Percentiles rank a stretch among this genome's conserved stretches.
Conservation (phyloP, 2,888 invertebrate genomes). For the Pandemis corylana region DNA sequence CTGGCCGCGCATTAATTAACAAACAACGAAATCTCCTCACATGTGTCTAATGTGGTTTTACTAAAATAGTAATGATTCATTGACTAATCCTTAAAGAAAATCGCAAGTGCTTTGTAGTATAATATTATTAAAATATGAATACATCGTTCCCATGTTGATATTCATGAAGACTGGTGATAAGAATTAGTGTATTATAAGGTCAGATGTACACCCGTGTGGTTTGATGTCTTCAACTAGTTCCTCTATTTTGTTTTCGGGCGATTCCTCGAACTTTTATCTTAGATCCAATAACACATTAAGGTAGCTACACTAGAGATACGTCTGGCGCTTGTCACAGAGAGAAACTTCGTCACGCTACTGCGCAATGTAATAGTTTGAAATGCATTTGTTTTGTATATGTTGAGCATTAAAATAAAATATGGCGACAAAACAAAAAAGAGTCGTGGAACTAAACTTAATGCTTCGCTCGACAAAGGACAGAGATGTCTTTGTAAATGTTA, state of each 20-base stretch:
- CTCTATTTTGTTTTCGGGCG: constrained; percentile 5
- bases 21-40: constrained; percentile 44
- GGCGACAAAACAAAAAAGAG: constrained; percentile 57
- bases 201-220: constrained; percentile 26
- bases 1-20: constrained; percentile 4
- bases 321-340: constrained; percentile 62
- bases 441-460: constrained; percentile 58
- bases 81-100: constrained; percentile 37
- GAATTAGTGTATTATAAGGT: constrained; percentile 36
- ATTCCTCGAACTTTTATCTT: background rate
- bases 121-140: constrained; percentile 42
- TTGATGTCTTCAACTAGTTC: constrained; percentile 17
- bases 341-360: constrained; percentile 56
- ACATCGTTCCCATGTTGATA: constrained; percentile 47
- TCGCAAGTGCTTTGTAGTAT: constrained; percentile 47
- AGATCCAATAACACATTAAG: constrained; percentile 7
- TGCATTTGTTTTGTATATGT: constrained; percentile 54
- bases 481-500: constrained; percentile 71
- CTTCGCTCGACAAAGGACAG: constrained; percentile 69
- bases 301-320: constrained; percentile 41
- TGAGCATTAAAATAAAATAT: constrained; percentile 61
- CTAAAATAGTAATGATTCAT: constrained; percentile 31
- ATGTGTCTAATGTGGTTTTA: constrained; percentile 23
- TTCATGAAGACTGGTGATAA: constrained; percentile 49
- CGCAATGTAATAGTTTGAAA: constrained; percentile 49